Evolutionary conservation across 1,140 invertebrate genomes (phyloP).

Genomic region (Pseudoatta argentina): DNA sequence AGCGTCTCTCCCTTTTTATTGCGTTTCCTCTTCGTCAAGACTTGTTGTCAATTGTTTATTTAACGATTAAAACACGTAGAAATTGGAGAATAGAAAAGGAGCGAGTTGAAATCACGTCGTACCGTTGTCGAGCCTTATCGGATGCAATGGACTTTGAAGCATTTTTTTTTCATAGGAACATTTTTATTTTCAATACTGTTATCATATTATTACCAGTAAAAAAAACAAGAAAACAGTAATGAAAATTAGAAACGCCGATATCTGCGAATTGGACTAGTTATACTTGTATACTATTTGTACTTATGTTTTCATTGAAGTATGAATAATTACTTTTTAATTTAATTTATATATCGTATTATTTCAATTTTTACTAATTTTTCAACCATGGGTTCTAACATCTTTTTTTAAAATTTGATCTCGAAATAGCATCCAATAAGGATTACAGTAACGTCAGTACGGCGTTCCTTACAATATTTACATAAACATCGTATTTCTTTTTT

Average conservation of each 20-base stretch:
- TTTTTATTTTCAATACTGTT: neutral
- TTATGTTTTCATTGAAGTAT: neutral
- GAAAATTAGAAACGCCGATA: neutral
- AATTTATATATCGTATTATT: neutral
- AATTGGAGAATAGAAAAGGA: conserved; percentile 84
- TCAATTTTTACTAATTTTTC: neutral
- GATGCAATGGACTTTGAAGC: conserved; percentile 29
- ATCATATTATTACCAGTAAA: neutral
- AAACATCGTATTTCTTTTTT: conserved; percentile 79
- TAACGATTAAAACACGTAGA: conserved; percentile 84
- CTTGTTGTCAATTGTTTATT: conserved; percentile 71
- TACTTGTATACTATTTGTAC: neutral
- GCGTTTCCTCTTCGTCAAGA: conserved; percentile 30
- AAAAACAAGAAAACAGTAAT: neutral
- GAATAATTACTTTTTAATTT: neutral
- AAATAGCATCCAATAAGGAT: conserved; percentile 44
- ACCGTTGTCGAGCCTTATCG: conserved; percentile 41
- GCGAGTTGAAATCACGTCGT: conserved; percentile 75
- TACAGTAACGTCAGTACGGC: conserved; percentile 42
- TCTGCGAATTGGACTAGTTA: neutral
- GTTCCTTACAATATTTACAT: conserved; percentile 82
- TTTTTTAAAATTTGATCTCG: conserved; percentile 1
- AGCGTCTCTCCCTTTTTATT: conserved; percentile 10
- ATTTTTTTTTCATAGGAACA: neutral
- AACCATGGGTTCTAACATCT: neutral